A percentile compares a stretch with the other conserved stretches of the same genome.
Conservation (phyloP, 2,797 vertebrate species). For the Pelochelys cantorii region DNA sequence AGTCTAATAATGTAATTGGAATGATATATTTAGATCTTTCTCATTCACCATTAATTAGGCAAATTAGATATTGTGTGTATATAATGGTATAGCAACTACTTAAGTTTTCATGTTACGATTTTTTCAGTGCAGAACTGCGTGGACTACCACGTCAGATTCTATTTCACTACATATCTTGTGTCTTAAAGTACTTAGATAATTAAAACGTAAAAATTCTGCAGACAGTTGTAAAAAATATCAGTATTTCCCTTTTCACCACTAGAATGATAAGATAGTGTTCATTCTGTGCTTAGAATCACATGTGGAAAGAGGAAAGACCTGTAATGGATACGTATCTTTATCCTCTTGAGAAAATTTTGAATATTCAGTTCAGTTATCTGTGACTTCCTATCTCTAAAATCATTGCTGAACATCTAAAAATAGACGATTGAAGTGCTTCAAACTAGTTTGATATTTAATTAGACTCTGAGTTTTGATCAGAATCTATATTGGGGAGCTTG, state of each 20-base stretch:
- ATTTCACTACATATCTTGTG: fast-evolving
- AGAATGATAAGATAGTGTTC: fast-evolving
- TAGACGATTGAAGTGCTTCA: neutral
- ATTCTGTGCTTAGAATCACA: neutral
- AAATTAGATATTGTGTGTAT: neutral
- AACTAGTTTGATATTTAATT: neutral
- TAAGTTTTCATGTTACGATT: neutral
- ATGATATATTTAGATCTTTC: neutral
- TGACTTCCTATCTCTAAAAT: neutral
- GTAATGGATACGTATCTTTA: neutral
- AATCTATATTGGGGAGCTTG: neutral
- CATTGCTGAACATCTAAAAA: neutral
- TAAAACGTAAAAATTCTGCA: neutral
- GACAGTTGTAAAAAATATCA: fast-evolving
- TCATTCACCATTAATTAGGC: neutral
- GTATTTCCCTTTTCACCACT: neutral
- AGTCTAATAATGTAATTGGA: neutral
- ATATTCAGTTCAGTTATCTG: neutral
- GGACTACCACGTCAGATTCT: neutral
- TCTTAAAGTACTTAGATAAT: neutral
- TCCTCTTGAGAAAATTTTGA: neutral
- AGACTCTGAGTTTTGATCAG: neutral
- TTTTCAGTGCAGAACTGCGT: neutral
- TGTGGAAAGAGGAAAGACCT: neutral
- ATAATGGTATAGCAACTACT: neutral